Percentiles rank a stretch among this genome's conserved stretches.
phyloP scores from a whole-genome alignment of 2,797 vertebrate species.

The Propithecus deckenii region DNA sequence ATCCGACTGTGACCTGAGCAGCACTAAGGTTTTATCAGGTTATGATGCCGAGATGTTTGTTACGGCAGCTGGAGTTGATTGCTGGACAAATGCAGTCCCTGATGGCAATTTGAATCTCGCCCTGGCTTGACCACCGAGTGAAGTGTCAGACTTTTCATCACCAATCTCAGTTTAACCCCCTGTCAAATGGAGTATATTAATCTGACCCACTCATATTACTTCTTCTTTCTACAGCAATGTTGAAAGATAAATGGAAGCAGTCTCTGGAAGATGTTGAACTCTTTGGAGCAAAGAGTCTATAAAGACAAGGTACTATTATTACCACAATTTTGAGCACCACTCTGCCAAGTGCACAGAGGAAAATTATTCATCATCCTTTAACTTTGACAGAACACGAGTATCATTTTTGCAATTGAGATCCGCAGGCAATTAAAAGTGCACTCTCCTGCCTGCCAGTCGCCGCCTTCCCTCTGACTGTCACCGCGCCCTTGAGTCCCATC shows the following conservation, averaged over 20 bases:
- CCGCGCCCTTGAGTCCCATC: not conserved
- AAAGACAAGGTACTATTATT: not conserved
- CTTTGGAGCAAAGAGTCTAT: not conserved
- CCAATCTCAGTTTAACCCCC: not conserved
- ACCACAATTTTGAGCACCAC: not conserved
- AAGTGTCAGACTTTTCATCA: not conserved
- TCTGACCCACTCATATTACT: not conserved
- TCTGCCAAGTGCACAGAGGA: conserved; percentile 29
- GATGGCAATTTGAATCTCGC: accelerated
- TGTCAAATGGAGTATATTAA: not conserved
- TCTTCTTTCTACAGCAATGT: not conserved
- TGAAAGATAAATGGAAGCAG: not conserved
- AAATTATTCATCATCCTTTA: conserved; percentile 5
- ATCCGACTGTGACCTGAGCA: not conserved
- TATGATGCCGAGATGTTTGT: not conserved
- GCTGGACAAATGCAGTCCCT: not conserved
- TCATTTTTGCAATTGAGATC: not conserved
- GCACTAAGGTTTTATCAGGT: not conserved
- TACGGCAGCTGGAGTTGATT: not conserved
- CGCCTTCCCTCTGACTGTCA: not conserved
- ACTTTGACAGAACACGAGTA: not conserved
- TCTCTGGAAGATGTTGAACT: not conserved
- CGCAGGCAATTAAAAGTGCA: not conserved
- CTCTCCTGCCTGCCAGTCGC: not conserved
- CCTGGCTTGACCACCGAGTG: not conserved